Evolutionary conservation across 2,888 invertebrate genomes (phyloP), one percentile per base, ranked within the genome.

Genomic region (Lepidocyrtinus sp.): DNA sequence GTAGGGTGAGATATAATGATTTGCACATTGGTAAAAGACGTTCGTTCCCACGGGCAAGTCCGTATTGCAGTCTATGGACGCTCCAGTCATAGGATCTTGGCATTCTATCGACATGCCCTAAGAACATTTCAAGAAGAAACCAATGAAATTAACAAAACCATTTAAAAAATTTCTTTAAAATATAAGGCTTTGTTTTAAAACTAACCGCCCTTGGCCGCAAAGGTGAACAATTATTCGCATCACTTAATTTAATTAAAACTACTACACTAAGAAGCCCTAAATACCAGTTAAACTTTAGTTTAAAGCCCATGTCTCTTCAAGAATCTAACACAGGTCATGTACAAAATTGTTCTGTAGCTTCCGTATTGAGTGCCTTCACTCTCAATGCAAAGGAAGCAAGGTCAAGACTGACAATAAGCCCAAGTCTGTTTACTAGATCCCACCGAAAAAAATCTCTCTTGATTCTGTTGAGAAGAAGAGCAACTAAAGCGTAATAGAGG

Each of bases 21-120:
- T 72, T 3, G 64, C 70, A 67, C 84, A 84, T 65, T 82, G 73
- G 36, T 82, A 84, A 21, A 69, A 68, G 0, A 74, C 82, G 3
- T 62, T 46, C 15, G 84, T 81, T 70, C 80, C 77, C 5, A 68
- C 46, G n/a, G 73, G 62, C 1, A 70, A 19, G 0, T 79, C 67
- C 12, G 55, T 27, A 26, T 26, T 61, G 61, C 83, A 83, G 12
- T 75, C 70, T 12, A 77, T 63, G 2, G 76, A 71, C 0, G 59
- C 27, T 12, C 82, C 82, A n/a, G 79, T 82, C 62, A 64, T 46
- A 15, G 83, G 79, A 36, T 81, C 73, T 55, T 78, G 75, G 70
- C 83, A 83, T 69, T 67, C 70, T 50, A 83, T 27, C n/a, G 46
- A 12, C 67, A 83, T 68, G n/a, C 78, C 81, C 83, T 83, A 46